Evolutionary conservation across 2,797 vertebrate species (phyloP), one percentile per base, ranked within the genome.

Genomic region (Poeciliopsis paucimaculata): DNA sequence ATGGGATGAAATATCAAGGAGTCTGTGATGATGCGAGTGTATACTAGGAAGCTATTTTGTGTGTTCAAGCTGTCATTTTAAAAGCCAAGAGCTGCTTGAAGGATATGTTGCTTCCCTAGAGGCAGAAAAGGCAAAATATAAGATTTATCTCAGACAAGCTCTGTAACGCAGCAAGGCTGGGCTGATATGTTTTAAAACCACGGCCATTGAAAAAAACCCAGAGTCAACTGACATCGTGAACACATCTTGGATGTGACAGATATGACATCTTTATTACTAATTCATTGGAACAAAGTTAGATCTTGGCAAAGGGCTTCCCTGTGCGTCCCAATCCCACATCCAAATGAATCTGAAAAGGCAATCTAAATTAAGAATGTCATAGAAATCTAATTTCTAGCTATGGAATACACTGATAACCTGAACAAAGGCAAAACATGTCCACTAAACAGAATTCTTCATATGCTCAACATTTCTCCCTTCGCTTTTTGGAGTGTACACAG

Each of bases 211-310:
- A 70, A 51, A 89, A 79, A 10, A 1, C 2, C 28, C 20, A 76
- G 76, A 78, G 36, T 64, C n/a, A 39, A 66, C 41, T n/a, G 76
- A 78, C 64, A 46, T 74, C 20, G 47, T 45, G 53, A 76, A 79
- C 73, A 76, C 45, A 10, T 4, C 31, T 45, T 47, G 36, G 75
- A 83, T 77, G 66, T 88, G 74, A 55, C 5, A 73, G 79, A 86
- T 55, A 77, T 75, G 83, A 77, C 85, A 80, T 26, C 13, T n/a
- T 4, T 3, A 83, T 90, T 73, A 88, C 41, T 87, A 82, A 90
- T 92, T 88, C 68, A 89, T 90, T 60, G 60, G 47, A 84, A 81
- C 82, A 72, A 26, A 47, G 36, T 31, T 79, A 75, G 82, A 73
- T 77, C 28, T 39, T 0, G n/a, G 77, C 72, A 70, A 73, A 74